phyloP scores from a whole-genome alignment of 2,888 invertebrate species.

The Drosophila meridiana region DNA sequence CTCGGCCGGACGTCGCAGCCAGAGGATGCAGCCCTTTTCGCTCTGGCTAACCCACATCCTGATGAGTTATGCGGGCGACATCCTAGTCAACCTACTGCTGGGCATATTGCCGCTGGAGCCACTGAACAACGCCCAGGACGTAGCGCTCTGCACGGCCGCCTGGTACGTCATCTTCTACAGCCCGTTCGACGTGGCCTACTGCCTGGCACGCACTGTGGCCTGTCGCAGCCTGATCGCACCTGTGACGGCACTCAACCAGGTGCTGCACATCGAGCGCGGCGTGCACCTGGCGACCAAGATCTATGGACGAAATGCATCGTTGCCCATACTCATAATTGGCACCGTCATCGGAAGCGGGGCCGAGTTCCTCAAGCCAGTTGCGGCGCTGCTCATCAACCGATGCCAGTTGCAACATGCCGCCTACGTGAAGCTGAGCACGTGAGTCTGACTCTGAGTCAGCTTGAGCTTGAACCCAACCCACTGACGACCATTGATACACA shows the following conservation, averaged over 20 bases:
- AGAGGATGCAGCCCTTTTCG: slow-evolving; percentile 56
- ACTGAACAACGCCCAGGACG: slow-evolving; percentile 53
- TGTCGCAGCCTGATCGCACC: slow-evolving; percentile 56
- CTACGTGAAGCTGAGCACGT: slow-evolving; percentile 65
- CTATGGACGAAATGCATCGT: slow-evolving; percentile 49
- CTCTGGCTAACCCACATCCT: slow-evolving; percentile 62
- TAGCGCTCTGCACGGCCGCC: slow-evolving; percentile 47
- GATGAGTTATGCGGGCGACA: slow-evolving; percentile 63
- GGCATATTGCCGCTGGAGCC: slow-evolving; percentile 64
- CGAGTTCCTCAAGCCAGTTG: slow-evolving; percentile 64
- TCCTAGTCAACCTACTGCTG: slow-evolving; percentile 59
- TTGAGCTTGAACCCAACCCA: neutral
- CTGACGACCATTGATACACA: slow-evolving; percentile 17
- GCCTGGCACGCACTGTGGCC: slow-evolving; percentile 27
- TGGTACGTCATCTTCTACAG: slow-evolving; percentile 70
- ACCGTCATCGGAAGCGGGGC: slow-evolving; percentile 70
- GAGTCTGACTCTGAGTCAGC: slow-evolving; percentile 23
- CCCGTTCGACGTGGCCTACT: slow-evolving; percentile 52
- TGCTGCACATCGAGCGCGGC: slow-evolving; percentile 61
- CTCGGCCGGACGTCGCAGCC: slow-evolving; percentile 4
- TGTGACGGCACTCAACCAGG: slow-evolving; percentile 55
- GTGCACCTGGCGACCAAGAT: slow-evolving; percentile 44
- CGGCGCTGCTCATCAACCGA: slow-evolving; percentile 59
- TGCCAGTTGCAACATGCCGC: slow-evolving; percentile 58
- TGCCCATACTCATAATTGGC: slow-evolving; percentile 66